These are phyloP conservation scores for Chloroclystis v-ata DNA, from an alignment of 2,888 invertebrate species.

Conservation along the genomic window DNA sequence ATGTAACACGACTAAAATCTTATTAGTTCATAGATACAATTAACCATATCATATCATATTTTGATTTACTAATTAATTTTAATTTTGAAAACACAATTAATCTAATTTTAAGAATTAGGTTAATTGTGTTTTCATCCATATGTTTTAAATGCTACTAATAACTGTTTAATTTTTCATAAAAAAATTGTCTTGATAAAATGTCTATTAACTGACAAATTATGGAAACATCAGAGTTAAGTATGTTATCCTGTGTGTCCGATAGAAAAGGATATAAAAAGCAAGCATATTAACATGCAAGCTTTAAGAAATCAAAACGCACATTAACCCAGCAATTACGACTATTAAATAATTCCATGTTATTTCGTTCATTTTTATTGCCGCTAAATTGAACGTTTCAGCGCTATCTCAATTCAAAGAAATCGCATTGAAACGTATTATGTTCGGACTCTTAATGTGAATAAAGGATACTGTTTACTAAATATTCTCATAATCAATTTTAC, in stretches of 20 bases:
- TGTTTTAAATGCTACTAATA: too few species aligned
- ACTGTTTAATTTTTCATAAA: too few species aligned
- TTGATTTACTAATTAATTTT: too few species aligned
- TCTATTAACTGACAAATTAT: too few species aligned
- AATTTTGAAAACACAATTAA: too few species aligned
- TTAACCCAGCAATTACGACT: conserved; percentile 34
- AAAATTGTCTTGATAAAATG: too few species aligned
- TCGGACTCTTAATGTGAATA: conserved; percentile 48
- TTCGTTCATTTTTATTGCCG: conserved; percentile 49
- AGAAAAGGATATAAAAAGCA: background rate
- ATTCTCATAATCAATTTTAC: too few species aligned
- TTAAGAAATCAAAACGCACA: conserved; percentile 32
- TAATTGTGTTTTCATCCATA: too few species aligned
- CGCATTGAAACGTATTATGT: conserved; percentile 60
- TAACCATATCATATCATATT: too few species aligned
- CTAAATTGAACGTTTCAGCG: conserved; percentile 52
- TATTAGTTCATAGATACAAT: too few species aligned
- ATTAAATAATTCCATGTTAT: conserved; percentile 47
- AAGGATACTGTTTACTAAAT: conserved; percentile 4
- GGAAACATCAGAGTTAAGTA: background rate
- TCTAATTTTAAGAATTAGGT: too few species aligned
- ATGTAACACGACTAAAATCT: too few species aligned
- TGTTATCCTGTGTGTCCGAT: background rate
- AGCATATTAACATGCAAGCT: conserved; percentile 35
- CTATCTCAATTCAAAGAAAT: conserved; percentile 54